Conservation (phyloP, 2,113 vertebrate genomes). For the Mustela nigripes region DNA sequence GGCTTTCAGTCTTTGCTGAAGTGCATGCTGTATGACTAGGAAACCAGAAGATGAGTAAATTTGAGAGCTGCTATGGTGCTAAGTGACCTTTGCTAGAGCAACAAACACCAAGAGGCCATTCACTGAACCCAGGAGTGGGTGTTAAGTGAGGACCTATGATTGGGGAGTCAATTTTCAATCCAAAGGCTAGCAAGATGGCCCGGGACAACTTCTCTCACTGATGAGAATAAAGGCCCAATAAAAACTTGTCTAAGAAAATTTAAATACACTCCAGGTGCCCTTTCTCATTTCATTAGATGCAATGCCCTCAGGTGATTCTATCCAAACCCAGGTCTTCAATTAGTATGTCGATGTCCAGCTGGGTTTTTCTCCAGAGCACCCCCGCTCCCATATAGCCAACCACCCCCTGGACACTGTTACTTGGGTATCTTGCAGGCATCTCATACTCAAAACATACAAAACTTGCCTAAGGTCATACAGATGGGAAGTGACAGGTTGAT, state of each 20-base stretch:
- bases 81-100: not conserved
- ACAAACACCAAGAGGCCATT: not conserved
- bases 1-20: not conserved
- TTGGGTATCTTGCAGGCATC: not conserved
- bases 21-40: not conserved
- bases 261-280: not conserved
- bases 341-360: not conserved
- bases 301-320: not conserved
- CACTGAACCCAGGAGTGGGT: not conserved
- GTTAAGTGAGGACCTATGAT: not conserved
- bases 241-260: slow-evolving; percentile 48
- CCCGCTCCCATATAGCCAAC: not conserved
- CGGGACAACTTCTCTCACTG: slow-evolving; percentile 6
- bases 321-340: slow-evolving; percentile 21
- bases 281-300: slow-evolving; percentile 6
- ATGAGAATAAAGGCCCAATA: slow-evolving; percentile 36
- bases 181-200: not conserved
- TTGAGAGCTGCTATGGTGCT: not conserved
- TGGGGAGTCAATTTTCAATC: not conserved
- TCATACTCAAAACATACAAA: slow-evolving; percentile 28
- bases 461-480: not conserved
- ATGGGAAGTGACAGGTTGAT: not conserved
- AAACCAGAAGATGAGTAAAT: slow-evolving; percentile 32
- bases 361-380: not conserved
- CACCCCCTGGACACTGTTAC: not conserved